Base-by-base conservation (phyloP, 2,113 vertebrate genomes). In the Pitta sordida region DNA sequence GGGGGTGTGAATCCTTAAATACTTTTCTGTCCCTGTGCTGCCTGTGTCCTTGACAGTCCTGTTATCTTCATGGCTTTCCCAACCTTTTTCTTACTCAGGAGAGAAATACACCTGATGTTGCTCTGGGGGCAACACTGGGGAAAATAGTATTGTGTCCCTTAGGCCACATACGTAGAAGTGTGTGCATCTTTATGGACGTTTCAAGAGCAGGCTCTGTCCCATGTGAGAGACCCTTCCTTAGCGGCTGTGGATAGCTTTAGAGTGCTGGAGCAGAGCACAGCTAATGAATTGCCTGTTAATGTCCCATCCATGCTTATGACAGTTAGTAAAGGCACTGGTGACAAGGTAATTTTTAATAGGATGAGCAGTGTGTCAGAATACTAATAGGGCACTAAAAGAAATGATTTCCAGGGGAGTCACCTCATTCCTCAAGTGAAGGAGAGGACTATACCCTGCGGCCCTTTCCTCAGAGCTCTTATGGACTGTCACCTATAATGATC, bases 381-480 rank as follows among this genome's bases (percentile, higher is more conserved):
- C 76, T 96, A 95, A 96, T 96, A 94, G 90, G 90, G 36, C 92
- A 83, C 93, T 96, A 77, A 96, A 93, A 91, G 86, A 79, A 90
- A 51, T 83, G 76, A 85, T 80, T 89, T 91, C 83, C 78, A 80
- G 75, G 53, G 60, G 70, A 92, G 75, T 81, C 69, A 64, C 83
- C 84, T 94, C 91, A 75, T 77, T 93, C 80, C 71, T 95, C 52
- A 63, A 83, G 53, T 67, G 63, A 87, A 70, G 73, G 76, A 84
- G 85, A 75, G 70, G 67, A 67, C 48, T 95, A 13, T 91, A 79
- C 90, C 91, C 93, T 96, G 78, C 1, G 30, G 94, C 81, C 83
- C 58, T 91, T 82, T 69, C 86, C 60, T 84, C 70, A 83, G 74
- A 75, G 78, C 52, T 88, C 67, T 34, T 79, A 46, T 63, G 64